A percentile compares a stretch with the other conserved stretches of the same genome.
Conservation (phyloP, 2,113 vertebrate genomes). For the Centrocercus urophasianus region DNA sequence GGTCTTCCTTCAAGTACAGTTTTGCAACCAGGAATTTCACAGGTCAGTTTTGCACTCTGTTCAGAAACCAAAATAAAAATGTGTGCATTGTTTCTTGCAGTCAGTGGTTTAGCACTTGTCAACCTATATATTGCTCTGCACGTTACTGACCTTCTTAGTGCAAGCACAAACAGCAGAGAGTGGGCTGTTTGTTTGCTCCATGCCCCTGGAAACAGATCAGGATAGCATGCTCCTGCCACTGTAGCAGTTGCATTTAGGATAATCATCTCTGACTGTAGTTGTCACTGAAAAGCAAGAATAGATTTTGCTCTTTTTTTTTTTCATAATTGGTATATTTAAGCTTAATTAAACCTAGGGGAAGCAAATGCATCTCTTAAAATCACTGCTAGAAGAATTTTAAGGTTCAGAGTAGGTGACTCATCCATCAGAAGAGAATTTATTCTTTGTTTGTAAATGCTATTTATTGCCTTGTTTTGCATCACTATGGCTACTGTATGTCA, state of each 20-base stretch:
- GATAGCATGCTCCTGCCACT: neutral
- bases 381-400: slow-evolving; percentile 30
- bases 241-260: neutral
- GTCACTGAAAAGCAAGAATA: neutral
- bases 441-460: slow-evolving; percentile 69
- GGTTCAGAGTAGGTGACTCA: slow-evolving; percentile 55
- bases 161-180: neutral
- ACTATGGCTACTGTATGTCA: slow-evolving; percentile 67
- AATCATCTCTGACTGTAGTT: neutral
- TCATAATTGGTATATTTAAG: neutral
- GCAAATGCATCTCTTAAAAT: slow-evolving; percentile 58
- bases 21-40: slow-evolving; percentile 2
- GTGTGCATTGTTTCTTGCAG: neutral
- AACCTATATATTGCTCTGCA: neutral
- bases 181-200: neutral
- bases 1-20: neutral
- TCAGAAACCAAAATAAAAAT: slow-evolving; percentile 30
- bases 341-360: slow-evolving; percentile 39
- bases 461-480: slow-evolving; percentile 65
- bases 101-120: slow-evolving; percentile 22
- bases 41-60: neutral
- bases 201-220: neutral
- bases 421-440: slow-evolving; percentile 49
- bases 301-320: neutral
- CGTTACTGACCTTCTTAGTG: neutral